Evolutionary conservation across 2,888 invertebrate species (phyloP), one percentile per base, ranked within the genome.

Genomic region (Zhuqinia jingwanae): DNA sequence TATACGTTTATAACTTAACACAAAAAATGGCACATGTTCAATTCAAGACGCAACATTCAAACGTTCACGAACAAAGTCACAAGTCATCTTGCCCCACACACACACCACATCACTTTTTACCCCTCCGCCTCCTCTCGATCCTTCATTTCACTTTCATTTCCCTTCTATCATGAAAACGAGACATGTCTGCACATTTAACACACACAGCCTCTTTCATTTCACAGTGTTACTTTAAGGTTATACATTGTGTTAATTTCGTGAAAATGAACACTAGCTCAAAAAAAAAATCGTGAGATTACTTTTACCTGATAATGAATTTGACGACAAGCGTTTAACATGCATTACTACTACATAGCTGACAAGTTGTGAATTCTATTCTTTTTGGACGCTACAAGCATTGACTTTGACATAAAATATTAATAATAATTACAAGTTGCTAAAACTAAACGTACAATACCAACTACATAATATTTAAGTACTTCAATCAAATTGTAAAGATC

Each of bases 41-140:
- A 56, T 56, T 3, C 20, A 11, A 56, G 20, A 56, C 10, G 56
- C 58, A 58, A 20, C 13, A 60, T 15, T 5, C 36, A 36, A n/a
- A 36, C 36, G 36, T 36, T 8, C 36, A 13, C 15, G 30, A 60
- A 60, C 30, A 60, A 60, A 13, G 30, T 60, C 30, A 58, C 22
- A 63, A 36, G 42, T 65, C 36, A 65, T 30, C 11, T 65, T 65
- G 42, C 65, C 65, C 65, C 65, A 65, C 10, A 8, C 60, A 27
- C 65, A 36, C 65, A 36, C 36, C 10, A 8, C 60, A 27, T 60
- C 60, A 60, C 22, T 27, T 60, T 60, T 60, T n/a, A 2, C 2
- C 6, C 42, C 20, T 56, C 17, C n/a, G n/a, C n/a, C n/a, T n/a
- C n/a, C n/a, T n/a, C n/a, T n/a, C n/a, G n/a, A n/a, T n/a, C n/a